phyloP scores from a whole-genome alignment of 2,113 vertebrate genomes.

The Gobio gobio region DNA sequence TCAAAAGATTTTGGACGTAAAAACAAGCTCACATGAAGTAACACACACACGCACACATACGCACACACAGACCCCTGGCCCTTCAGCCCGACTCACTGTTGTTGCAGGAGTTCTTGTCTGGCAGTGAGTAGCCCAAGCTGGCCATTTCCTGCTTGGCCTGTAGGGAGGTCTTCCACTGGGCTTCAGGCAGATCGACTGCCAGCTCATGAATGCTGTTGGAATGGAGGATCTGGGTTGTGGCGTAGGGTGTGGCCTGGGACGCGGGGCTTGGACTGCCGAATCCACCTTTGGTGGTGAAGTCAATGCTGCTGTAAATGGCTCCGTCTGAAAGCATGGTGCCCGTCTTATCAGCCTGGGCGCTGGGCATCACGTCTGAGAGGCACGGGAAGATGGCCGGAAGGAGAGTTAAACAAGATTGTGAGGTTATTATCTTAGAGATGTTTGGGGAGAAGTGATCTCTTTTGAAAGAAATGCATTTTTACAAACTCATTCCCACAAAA shows the following conservation, averaged over 20 bases:
- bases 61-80: not conserved
- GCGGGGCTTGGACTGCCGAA: conserved; percentile 94
- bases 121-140: conserved; percentile 92
- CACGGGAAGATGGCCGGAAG: not conserved
- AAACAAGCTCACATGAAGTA: conserved; percentile 1
- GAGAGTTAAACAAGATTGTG: not conserved
- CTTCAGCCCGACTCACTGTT: conserved; percentile 83
- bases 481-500: not conserved
- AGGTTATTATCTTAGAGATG: not conserved
- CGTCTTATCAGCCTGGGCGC: conserved; percentile 90
- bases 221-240: conserved; percentile 97
- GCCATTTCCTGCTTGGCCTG: conserved; percentile 96
- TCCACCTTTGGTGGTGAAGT: conserved; percentile 95
- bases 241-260: conserved; percentile 94
- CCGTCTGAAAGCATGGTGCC: conserved; percentile 98
- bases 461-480: not conserved
- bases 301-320: conserved; percentile 99
- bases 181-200: conserved; percentile 94
- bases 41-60: conserved; percentile 21
- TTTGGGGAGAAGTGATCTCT: not conserved
- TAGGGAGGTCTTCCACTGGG: conserved; percentile 94
- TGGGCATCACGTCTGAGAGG: conserved; percentile 83
- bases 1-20: conserved; percentile 37
- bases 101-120: conserved; percentile 97
- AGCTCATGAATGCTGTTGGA: conserved; percentile 97